Percentiles rank a stretch among this genome's conserved stretches.
phyloP scores from a whole-genome alignment of 2,888 invertebrate species.

The Volucella inanis region DNA sequence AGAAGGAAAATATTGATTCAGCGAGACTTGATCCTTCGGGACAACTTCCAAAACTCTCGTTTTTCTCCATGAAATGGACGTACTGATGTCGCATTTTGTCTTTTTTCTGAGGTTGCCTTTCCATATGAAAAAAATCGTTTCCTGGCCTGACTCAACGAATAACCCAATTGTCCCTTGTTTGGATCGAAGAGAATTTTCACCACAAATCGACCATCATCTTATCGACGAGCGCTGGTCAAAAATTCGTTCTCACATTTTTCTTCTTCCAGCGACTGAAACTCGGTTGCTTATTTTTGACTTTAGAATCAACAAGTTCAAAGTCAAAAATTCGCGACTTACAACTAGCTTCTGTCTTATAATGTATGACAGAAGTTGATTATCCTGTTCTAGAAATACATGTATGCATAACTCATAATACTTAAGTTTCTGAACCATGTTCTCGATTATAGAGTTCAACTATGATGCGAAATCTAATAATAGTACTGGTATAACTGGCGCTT shows the following conservation, averaged over 20 bases:
- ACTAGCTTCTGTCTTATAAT: not conserved
- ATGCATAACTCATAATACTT: not conserved
- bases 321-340: not conserved
- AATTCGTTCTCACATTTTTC: not conserved
- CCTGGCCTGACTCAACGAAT: constrained; percentile 12
- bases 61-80: constrained; percentile 3
- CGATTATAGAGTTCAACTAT: constrained; percentile 3
- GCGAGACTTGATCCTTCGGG: not conserved
- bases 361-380: not conserved
- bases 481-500: not conserved
- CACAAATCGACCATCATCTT: constrained; percentile 12
- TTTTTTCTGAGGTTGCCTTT: constrained; percentile 2
- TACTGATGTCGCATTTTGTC: not conserved
- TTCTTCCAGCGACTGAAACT: not conserved
- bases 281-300: not conserved
- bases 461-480: constrained; percentile 8
- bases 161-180: too few relatives aligned
- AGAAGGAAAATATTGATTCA: not conserved
- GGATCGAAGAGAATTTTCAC: not conserved
- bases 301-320: constrained; percentile 8
- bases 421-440: constrained; percentile 8
- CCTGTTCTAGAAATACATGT: constrained; percentile 3
- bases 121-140: constrained; percentile 1
- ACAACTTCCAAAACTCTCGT: constrained; percentile 5
- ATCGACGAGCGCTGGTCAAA: not conserved